phyloP scores from a whole-genome alignment of 1,140 invertebrate genomes.

The Episyrphus balteatus region DNA sequence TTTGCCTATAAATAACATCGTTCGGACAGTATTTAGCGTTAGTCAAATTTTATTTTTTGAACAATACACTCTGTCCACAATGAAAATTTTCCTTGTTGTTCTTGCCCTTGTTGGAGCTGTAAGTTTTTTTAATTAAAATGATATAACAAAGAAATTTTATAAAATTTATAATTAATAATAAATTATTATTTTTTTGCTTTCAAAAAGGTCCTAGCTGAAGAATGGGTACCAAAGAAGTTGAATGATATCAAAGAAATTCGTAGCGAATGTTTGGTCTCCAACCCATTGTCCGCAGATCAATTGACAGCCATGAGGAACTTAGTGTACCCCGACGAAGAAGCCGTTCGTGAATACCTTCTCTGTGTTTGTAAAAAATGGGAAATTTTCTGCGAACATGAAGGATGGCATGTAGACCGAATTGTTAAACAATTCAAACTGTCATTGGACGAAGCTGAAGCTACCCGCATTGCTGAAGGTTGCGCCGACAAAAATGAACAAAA shows the following conservation, averaged over 20 bases:
- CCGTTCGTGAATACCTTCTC: conserved; percentile 24
- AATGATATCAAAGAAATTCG: conserved; percentile 24
- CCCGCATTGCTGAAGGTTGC: conserved; percentile 22
- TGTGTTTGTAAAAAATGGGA: conserved; percentile 25
- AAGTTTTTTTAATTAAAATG: background rate
- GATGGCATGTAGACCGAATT: conserved; percentile 29
- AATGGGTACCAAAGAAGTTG: conserved; percentile 18
- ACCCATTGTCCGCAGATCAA: conserved; percentile 16
- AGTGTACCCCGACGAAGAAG: conserved; percentile 21
- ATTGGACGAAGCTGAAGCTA: conserved; percentile 23
- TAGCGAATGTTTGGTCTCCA: conserved; percentile 18
- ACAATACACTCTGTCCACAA: background rate
- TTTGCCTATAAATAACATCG: too few relatives aligned
- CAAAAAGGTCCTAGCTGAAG: conserved; percentile 18
- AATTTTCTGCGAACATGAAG: conserved; percentile 26
- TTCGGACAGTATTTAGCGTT: too few relatives aligned
- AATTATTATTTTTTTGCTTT: background rate
- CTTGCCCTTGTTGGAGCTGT: conserved; percentile 8
- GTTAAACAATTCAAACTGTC: conserved; percentile 34
- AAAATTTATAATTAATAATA: background rate
- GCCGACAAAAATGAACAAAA: conserved; percentile 21
- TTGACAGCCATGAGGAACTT: conserved; percentile 21
- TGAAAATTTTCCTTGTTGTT: conserved; percentile 3
- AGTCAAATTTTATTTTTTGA: background rate
- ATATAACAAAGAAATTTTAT: background rate